Percentiles rank a stretch among this genome's conserved stretches.
Evolutionary conservation across 2,888 invertebrate species (phyloP).

Genomic region (Drosophila melanocephala): DNA sequence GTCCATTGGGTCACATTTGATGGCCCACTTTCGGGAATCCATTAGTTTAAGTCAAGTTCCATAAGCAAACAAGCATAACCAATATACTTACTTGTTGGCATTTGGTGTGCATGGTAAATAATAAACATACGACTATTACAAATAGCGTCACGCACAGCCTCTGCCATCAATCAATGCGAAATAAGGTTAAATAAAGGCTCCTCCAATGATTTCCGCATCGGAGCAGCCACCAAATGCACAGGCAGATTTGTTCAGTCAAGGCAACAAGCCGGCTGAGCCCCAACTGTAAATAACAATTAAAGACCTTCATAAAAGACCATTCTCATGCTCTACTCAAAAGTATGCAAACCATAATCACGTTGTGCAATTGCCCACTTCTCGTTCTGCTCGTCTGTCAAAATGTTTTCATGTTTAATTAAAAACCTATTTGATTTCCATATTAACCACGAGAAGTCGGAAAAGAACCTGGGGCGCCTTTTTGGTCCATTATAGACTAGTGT

Average conservation of each 20-base stretch:
- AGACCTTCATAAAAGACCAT: neutral
- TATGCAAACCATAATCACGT: conserved; percentile 21
- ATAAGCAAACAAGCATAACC: conserved; percentile 66
- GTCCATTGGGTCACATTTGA: conserved; percentile 56
- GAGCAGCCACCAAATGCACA: conserved; percentile 58
- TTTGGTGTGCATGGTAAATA: conserved; percentile 64
- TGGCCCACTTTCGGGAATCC: conserved; percentile 49
- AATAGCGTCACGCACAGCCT: conserved; percentile 62
- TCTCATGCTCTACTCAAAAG: neutral
- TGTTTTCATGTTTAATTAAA: conserved; percentile 67
- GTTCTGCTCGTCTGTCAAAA: conserved; percentile 43
- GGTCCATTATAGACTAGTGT: neutral
- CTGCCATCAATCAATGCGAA: conserved; percentile 72
- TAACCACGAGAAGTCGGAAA: neutral
- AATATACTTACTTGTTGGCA: conserved; percentile 63
- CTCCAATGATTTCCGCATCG: conserved; percentile 29
- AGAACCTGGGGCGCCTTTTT: too few relatives aligned
- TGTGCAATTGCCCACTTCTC: neutral
- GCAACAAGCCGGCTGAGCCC: conserved; percentile 15
- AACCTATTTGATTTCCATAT: conserved; percentile 54
- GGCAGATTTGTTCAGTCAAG: conserved; percentile 20
- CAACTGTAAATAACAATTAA: conserved; percentile 21
- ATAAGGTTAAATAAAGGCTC: conserved; percentile 28
- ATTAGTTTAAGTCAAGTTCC: conserved; percentile 78
- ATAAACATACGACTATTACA: conserved; percentile 76